Evolutionary conservation across 2,888 invertebrate species (phyloP).

Genomic region (Cosmorhoe ocellata): DNA sequence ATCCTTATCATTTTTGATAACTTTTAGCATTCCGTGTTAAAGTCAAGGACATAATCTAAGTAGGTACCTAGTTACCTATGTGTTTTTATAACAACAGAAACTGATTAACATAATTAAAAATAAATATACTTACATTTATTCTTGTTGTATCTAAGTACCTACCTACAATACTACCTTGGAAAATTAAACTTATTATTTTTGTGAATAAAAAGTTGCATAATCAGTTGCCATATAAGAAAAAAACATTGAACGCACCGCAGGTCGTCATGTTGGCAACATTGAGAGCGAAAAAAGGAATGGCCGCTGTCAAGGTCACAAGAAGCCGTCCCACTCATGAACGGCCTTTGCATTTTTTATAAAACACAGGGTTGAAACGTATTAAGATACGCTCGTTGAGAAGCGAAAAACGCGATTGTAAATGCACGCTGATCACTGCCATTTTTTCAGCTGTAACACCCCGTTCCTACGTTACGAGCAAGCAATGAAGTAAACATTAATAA

Average conservation of each 20-base stretch:
- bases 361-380: constrained; percentile 57
- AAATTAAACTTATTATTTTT: no score
- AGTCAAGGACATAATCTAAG: no score
- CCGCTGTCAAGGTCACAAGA: constrained; percentile 76
- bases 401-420: constrained; percentile 29
- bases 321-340: constrained; percentile 80
- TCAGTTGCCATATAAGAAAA: constrained; percentile 61
- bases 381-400: constrained; percentile 33
- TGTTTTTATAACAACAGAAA: no score
- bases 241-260: constrained; percentile 65
- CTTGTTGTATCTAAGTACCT: no score
- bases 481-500: constrained; percentile 39
- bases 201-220: constrained; percentile 63
- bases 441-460: constrained; percentile 30
- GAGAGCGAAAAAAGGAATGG: constrained; percentile 78
- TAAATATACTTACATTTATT: no score
- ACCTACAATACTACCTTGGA: no score
- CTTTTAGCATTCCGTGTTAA: no score
- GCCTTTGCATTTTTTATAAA: constrained; percentile 72
- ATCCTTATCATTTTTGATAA: no score
- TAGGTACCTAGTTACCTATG: no score
- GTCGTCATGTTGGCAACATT: constrained; percentile 76
- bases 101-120: no score
- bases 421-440: constrained; percentile 14
- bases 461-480: constrained; percentile 31